Evolutionary conservation across 2,888 invertebrate genomes (phyloP).

Genomic region (Agriopis aurantiaria): DNA sequence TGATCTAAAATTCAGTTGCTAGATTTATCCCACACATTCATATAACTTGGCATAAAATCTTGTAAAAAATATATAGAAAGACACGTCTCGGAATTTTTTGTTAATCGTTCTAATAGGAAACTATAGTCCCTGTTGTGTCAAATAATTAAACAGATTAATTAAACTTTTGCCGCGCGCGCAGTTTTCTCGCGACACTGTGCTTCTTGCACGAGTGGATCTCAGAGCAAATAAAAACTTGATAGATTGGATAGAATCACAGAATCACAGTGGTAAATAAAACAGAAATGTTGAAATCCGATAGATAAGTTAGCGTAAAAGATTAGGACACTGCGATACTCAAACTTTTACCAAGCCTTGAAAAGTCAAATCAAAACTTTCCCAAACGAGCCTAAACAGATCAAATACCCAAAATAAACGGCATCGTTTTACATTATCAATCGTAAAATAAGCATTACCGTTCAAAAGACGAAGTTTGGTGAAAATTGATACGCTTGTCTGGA

Average conservation of each 20-base stretch:
- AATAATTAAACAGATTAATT: not conserved
- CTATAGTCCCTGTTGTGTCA: too few species aligned
- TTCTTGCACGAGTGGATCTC: too few species aligned
- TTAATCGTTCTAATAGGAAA: too few species aligned
- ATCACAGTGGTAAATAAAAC: not conserved
- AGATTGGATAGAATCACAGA: not conserved
- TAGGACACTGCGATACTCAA: constrained; percentile 13
- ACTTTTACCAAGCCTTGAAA: constrained; percentile 20
- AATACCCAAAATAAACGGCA: constrained; percentile 27
- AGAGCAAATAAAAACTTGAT: too few species aligned
- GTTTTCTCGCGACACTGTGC: too few species aligned
- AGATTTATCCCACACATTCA: too few species aligned
- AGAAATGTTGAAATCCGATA: not conserved
- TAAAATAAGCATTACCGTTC: constrained; percentile 25
- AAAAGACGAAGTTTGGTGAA: constrained; percentile 20
- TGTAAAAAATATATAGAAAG: too few species aligned
- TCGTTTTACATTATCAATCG: constrained; percentile 33
- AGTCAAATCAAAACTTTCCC: constrained; percentile 11
- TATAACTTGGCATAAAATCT: too few species aligned
- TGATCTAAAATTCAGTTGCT: too few species aligned
- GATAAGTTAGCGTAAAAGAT: not conserved
- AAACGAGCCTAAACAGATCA: constrained; percentile 22
- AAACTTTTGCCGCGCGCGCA: not conserved
- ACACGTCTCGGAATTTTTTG: too few species aligned
- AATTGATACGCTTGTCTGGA: constrained; percentile 21